Evolutionary conservation across 2,113 vertebrate species (phyloP).

Genomic region (Lontra canadensis): DNA sequence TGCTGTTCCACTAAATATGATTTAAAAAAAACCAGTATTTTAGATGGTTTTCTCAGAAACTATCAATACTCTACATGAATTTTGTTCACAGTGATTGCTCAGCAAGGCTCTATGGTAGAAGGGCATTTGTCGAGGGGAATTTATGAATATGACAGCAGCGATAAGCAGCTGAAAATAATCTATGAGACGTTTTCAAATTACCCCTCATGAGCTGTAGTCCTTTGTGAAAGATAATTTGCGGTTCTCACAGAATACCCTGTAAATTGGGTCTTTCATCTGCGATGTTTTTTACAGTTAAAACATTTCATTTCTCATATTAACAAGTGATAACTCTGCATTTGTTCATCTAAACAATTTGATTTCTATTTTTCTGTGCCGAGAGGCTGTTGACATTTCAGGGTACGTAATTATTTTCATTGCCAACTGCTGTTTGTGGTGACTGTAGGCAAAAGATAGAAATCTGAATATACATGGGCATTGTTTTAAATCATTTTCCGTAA

Average conservation of each 20-base stretch:
- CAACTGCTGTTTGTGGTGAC: slow-evolving; percentile 66
- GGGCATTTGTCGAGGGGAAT: slow-evolving; percentile 61
- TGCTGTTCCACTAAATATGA: not conserved
- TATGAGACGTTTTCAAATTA: slow-evolving; percentile 74
- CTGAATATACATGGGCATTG: not conserved
- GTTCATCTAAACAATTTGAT: slow-evolving; percentile 75
- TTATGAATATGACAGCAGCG: slow-evolving; percentile 46
- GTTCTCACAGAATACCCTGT: slow-evolving; percentile 63
- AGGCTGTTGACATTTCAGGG: slow-evolving; percentile 64
- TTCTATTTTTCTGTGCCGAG: slow-evolving; percentile 58
- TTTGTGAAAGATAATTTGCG: slow-evolving; percentile 75
- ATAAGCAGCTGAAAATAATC: slow-evolving; percentile 79
- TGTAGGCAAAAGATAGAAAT: slow-evolving; percentile 60
- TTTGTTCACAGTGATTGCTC: slow-evolving; percentile 62
- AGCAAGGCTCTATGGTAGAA: slow-evolving; percentile 68
- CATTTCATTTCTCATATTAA: slow-evolving; percentile 75
- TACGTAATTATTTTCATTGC: slow-evolving; percentile 64
- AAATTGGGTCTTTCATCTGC: slow-evolving; percentile 75
- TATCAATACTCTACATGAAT: not conserved
- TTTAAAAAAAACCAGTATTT: not conserved
- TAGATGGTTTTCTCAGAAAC: slow-evolving; percentile 28
- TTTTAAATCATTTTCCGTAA: slow-evolving; percentile 33
- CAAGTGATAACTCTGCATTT: slow-evolving; percentile 74
- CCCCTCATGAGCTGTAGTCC: slow-evolving; percentile 51
- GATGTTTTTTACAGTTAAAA: slow-evolving; percentile 57